Evolutionary conservation across 2,113 vertebrate species (phyloP), one percentile per base, ranked within the genome.

Genomic region (Gallinago jamesoni): DNA sequence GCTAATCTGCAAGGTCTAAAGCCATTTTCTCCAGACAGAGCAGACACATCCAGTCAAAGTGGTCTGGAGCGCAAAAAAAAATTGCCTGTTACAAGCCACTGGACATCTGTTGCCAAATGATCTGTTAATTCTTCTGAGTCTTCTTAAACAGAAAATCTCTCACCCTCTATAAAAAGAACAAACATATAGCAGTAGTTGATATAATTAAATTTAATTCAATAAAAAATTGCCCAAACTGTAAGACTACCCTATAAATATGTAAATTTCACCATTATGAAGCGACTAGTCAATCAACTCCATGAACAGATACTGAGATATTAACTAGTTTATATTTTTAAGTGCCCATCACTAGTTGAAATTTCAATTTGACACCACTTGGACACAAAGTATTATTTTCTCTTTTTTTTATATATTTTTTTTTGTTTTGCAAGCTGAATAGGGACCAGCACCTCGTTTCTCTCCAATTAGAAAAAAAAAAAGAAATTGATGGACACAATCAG

Each of bases 371-470:
- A 93, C 55, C 55, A 57, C 37, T 39, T 39, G 11, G 39, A 85
- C 33, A 87, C 60, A 75, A 63, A 90, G 90, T 25, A 57, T 21
- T 24, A 30, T 41, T 67, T 30, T 52, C 9, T 37, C 9, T 24
- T 35, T 28, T 39, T 48, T 21, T 25, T 12, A 12, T 9, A 39
- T 39, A 21, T 33, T 28, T 39, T 33, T 56, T 37, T 13, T 8
- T 33, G 14, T 48, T 37, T 16, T 7, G 1, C 17, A 63, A 84
- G 62, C 20, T 79, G 64, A 92, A 87, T 47, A 77, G 68, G 80
- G 41, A 85, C 31, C 39, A 92, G 64, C 73, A 94, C 78, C 90
- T 81, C 39, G 19, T 56, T 96, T 82, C 64, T 93, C 70, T 92
- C 14, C 37, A 84, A 57, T 79, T 90, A 86, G 87, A 82, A 63